Evolutionary conservation across 2,797 vertebrate genomes (phyloP).

Genomic region (Acanthurus lineatus): DNA sequence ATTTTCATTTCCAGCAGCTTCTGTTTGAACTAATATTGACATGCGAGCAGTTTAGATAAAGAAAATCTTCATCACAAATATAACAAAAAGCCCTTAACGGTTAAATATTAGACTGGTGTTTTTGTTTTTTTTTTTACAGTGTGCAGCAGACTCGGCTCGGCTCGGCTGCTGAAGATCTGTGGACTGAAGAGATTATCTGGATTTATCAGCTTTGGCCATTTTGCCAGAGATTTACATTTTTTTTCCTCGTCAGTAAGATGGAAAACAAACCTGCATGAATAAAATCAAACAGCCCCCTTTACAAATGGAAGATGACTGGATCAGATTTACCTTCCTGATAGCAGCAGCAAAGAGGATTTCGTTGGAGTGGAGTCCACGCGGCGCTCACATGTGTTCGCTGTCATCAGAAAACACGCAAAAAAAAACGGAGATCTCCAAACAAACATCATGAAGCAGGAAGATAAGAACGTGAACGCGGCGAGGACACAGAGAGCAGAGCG

Average conservation of each 20-base stretch:
- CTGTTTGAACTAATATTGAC: background rate
- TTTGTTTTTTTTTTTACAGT: slow-evolving; percentile 38
- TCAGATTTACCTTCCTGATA: slow-evolving; percentile 67
- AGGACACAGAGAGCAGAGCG: slow-evolving; percentile 38
- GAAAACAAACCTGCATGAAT: slow-evolving; percentile 70
- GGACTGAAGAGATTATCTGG: slow-evolving; percentile 76
- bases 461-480: slow-evolving; percentile 62
- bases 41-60: background rate
- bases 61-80: background rate
- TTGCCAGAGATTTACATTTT: slow-evolving; percentile 65
- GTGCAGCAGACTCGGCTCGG: slow-evolving; percentile 20
- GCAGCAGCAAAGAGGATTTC: slow-evolving; percentile 69
- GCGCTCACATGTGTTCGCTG: slow-evolving; percentile 47
- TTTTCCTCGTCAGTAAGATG: slow-evolving; percentile 34
- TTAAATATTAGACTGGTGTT: background rate
- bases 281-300: slow-evolving; percentile 46
- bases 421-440: slow-evolving; percentile 61
- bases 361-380: slow-evolving; percentile 61
- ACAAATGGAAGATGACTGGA: slow-evolving; percentile 62
- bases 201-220: slow-evolving; percentile 76
- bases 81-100: background rate
- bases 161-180: slow-evolving; percentile 63
- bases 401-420: slow-evolving; percentile 50
- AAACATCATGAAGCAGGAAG: slow-evolving; percentile 71
- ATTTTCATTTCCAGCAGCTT: background rate